Conservation (phyloP, 2,113 vertebrate species). For the Crotalus helleri region DNA sequence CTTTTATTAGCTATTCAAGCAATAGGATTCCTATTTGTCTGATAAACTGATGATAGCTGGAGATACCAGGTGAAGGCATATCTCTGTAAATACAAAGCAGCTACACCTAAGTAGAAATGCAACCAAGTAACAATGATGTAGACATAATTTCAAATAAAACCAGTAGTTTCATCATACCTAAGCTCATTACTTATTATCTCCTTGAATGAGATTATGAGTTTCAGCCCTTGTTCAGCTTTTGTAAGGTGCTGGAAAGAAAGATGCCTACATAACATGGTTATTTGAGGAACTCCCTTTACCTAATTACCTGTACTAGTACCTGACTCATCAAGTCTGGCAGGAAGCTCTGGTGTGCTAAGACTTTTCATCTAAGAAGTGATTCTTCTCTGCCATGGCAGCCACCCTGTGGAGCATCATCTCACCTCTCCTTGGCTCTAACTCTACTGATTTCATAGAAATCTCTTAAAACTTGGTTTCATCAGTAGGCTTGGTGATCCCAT, state of each 20-base stretch:
- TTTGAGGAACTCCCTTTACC: background rate
- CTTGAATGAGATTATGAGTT: background rate
- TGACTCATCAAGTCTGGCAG: background rate
- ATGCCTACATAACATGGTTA: background rate
- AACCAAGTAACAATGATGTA: background rate
- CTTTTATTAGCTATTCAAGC: background rate
- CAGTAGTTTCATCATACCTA: background rate
- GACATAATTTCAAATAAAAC: background rate
- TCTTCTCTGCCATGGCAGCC: too few relatives aligned
- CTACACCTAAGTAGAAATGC: background rate
- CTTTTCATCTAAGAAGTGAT: background rate
- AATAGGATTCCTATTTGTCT: background rate
- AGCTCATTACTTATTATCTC: background rate
- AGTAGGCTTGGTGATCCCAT: too few relatives aligned
- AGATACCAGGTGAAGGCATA: too few relatives aligned
- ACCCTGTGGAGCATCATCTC: too few relatives aligned
- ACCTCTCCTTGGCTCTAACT: too few relatives aligned
- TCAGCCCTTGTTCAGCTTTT: background rate
- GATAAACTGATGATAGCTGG: background rate
- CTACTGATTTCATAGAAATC: too few relatives aligned
- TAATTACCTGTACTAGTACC: background rate
- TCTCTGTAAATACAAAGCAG: background rate
- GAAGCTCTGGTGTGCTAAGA: background rate
- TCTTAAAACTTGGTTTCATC: too few relatives aligned
- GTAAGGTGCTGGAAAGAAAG: background rate